These are phyloP conservation scores for Drymodes brunneopygia DNA, from an alignment of 2,113 vertebrate genomes.

Conservation along the genomic window DNA sequence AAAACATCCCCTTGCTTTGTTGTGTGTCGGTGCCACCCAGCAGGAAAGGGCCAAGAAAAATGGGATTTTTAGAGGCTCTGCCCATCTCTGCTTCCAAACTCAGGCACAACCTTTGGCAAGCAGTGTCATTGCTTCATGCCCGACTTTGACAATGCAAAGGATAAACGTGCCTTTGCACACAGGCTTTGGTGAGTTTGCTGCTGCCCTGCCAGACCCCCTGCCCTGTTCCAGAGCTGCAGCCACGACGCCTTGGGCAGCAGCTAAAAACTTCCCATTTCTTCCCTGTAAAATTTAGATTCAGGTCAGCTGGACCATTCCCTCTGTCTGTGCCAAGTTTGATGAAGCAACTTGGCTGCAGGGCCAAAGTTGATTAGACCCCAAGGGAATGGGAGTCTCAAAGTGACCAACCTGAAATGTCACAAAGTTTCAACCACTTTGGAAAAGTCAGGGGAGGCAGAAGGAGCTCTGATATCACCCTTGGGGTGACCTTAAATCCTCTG, in stretches of 20 bases:
- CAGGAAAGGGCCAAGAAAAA: background rate
- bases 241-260: background rate
- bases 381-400: background rate
- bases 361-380: background rate
- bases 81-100: background rate
- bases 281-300: background rate
- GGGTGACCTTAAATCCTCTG: background rate
- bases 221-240: background rate
- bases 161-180: background rate
- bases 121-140: rapidly evolving
- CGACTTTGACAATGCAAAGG: background rate
- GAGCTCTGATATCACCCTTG: rapidly evolving
- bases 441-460: background rate
- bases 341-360: background rate
- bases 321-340: background rate
- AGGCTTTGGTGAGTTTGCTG: background rate
- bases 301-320: background rate
- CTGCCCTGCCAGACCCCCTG: background rate
- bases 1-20: rapidly evolving
- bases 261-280: background rate
- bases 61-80: background rate
- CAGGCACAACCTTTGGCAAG: background rate
- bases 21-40: rapidly evolving
- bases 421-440: background rate
- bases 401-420: background rate